These are phyloP conservation scores for Babylonia areolata DNA, from an alignment of 1,140 invertebrate genomes.

Conservation along the genomic window DNA sequence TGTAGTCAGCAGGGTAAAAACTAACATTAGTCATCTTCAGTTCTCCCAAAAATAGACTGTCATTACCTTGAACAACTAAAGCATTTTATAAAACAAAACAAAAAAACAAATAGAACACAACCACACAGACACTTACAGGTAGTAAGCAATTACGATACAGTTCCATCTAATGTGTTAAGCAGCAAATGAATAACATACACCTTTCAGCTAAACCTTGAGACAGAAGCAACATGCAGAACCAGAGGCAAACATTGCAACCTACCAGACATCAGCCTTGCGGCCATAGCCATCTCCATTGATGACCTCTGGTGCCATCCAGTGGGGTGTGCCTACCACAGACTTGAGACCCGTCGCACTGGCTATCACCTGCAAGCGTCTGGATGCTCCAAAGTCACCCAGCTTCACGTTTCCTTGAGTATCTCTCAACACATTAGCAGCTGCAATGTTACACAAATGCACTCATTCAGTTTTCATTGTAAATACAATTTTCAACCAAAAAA, in stretches of 20 bases:
- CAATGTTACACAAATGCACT: slow-evolving; percentile 22
- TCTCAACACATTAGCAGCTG: slow-evolving; percentile 76
- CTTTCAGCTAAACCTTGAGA: too few relatives aligned
- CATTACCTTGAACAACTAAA: too few relatives aligned
- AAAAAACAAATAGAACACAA: too few relatives aligned
- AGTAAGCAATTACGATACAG: too few relatives aligned
- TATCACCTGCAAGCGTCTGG: slow-evolving; percentile 74
- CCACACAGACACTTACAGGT: too few relatives aligned
- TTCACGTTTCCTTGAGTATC: slow-evolving; percentile 75
- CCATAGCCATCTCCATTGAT: slow-evolving; percentile 75
- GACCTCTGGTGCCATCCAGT: slow-evolving; percentile 77
- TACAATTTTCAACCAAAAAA: too few relatives aligned
- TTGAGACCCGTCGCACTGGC: slow-evolving; percentile 63
- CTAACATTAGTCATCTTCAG: slow-evolving; percentile 46
- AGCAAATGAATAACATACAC: too few relatives aligned
- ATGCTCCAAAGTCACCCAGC: slow-evolving; percentile 76
- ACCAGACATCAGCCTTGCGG: slow-evolving; percentile 76
- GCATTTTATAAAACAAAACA: too few relatives aligned
- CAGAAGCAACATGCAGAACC: neutral
- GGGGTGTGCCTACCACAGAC: slow-evolving; percentile 73
- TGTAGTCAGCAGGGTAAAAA: neutral
- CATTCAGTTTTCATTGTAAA: too few relatives aligned
- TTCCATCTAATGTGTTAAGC: too few relatives aligned
- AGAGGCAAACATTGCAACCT: slow-evolving; percentile 29
- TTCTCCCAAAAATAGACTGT: too few relatives aligned